A percentile compares a stretch with the other conserved stretches of the same genome.
Evolutionary conservation across 2,797 vertebrate genomes (phyloP).

Genomic region (Lycodopsis pacificus): DNA sequence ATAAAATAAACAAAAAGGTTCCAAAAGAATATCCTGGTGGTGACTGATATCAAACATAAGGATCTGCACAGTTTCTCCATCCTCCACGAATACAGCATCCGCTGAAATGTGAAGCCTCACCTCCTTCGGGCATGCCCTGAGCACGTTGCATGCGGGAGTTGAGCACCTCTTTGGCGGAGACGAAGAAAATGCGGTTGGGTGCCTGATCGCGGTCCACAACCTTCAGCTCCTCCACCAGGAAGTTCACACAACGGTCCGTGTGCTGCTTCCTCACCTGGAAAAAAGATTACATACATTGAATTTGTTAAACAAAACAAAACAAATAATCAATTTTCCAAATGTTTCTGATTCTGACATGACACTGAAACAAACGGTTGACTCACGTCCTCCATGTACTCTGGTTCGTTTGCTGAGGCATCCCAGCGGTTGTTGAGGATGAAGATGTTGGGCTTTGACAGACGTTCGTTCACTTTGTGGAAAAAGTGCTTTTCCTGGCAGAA

Average conservation of each 20-base stretch:
- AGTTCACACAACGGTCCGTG: slow-evolving; percentile 94
- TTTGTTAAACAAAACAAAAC: background rate
- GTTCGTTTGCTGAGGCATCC: slow-evolving; percentile 98
- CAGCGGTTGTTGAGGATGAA: slow-evolving; percentile 99
- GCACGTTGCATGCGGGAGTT: slow-evolving; percentile 95
- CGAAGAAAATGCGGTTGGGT: slow-evolving; percentile 94
- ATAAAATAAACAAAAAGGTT: background rate
- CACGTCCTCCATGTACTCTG: slow-evolving; percentile 99
- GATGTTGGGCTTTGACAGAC: slow-evolving; percentile 97
- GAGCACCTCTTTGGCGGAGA: slow-evolving; percentile 98
- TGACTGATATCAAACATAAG: background rate
- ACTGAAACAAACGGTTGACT: slow-evolving; percentile 69
- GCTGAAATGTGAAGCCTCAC: slow-evolving; percentile 77
- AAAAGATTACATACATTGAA: background rate
- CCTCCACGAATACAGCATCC: background rate
- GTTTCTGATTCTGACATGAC: background rate
- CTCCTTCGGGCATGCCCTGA: slow-evolving; percentile 96
- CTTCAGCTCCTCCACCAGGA: slow-evolving; percentile 96
- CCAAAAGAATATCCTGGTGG: background rate
- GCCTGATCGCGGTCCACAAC: slow-evolving; percentile 92
- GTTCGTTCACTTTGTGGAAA: slow-evolving; percentile 98
- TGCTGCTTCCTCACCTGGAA: slow-evolving; percentile 94
- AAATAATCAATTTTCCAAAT: background rate
- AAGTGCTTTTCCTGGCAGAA: slow-evolving; percentile 95
- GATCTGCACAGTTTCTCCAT: background rate